Percentiles rank a stretch among this genome's conserved stretches.
These are phyloP conservation scores for Folsomia candida DNA, from an alignment of 2,888 invertebrate genomes.

Conservation along the genomic window DNA sequence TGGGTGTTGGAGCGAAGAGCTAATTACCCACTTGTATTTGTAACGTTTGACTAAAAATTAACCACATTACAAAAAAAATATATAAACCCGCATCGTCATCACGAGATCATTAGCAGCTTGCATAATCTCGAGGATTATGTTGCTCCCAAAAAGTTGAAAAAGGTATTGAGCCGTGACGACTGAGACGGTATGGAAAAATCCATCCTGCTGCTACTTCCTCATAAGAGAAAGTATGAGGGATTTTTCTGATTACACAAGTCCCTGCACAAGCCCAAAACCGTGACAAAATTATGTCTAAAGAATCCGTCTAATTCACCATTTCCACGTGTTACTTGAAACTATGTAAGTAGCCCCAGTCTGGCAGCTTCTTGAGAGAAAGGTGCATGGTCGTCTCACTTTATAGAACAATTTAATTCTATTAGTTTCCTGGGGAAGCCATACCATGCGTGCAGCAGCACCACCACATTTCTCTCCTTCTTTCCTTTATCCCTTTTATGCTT, in stretches of 20 bases:
- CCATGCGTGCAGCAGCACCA: too few species aligned
- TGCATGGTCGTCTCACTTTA: background rate
- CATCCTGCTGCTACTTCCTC: too few species aligned
- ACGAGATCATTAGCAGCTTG: background rate
- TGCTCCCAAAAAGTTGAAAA: background rate
- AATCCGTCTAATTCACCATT: background rate
- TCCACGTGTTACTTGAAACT: background rate
- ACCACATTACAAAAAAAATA: background rate
- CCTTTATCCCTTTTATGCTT: constrained; percentile 24
- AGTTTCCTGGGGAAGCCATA: background rate
- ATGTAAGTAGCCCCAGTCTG: too few species aligned
- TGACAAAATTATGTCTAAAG: too few species aligned
- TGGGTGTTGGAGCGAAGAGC: too few species aligned
- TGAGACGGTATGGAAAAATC: background rate
- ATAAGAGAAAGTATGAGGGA: background rate
- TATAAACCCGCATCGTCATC: background rate
- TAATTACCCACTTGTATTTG: background rate
- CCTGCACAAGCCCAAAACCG: too few species aligned
- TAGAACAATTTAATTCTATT: background rate
- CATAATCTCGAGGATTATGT: background rate
- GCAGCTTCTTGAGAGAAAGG: too few species aligned
- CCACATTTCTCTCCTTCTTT: constrained; percentile 34
- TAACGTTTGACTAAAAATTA: background rate
- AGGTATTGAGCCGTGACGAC: background rate
- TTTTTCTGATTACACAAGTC: too few species aligned